These are phyloP conservation scores for Sarcoramphus papa DNA, from an alignment of 2,797 vertebrate species.

Conservation along the genomic window DNA sequence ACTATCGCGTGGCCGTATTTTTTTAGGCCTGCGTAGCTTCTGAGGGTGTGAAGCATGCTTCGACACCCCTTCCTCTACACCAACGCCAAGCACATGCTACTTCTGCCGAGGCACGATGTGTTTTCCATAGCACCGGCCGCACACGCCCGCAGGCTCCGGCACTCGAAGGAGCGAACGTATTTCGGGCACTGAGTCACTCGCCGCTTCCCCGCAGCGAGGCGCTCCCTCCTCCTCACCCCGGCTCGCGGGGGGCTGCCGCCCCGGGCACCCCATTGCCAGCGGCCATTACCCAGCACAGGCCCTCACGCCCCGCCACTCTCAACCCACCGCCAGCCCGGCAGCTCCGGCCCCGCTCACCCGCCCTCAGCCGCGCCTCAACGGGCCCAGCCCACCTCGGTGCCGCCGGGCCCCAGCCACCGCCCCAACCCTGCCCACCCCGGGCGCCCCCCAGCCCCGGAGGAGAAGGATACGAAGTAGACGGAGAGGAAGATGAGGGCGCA, in stretches of 20 bases:
- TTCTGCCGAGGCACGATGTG: accelerated
- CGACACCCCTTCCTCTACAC: not conserved
- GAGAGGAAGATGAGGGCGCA: slow-evolving; percentile 93
- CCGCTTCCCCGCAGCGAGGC: too few species aligned
- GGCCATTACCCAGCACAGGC: not conserved
- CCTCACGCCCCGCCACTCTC: not conserved
- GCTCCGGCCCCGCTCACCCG: not conserved
- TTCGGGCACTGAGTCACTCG: too few species aligned
- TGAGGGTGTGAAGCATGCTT: accelerated
- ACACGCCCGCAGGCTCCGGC: not conserved
- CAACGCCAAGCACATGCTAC: accelerated
- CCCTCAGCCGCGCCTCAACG: not conserved
- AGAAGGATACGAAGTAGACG: slow-evolving; percentile 95
- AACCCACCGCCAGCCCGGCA: not conserved
- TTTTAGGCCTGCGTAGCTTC: accelerated
- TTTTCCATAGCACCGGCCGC: not conserved
- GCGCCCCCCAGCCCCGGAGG: accelerated
- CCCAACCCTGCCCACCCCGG: not conserved
- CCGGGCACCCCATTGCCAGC: too few species aligned
- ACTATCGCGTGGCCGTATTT: accelerated
- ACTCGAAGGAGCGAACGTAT: accelerated
- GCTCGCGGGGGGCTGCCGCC: not conserved
- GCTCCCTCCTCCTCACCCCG: not conserved
- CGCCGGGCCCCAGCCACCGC: not conserved
- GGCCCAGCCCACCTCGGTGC: not conserved